These are phyloP conservation scores for Leptopilina clavipes DNA, from an alignment of 1,140 invertebrate genomes.

Conservation along the genomic window DNA sequence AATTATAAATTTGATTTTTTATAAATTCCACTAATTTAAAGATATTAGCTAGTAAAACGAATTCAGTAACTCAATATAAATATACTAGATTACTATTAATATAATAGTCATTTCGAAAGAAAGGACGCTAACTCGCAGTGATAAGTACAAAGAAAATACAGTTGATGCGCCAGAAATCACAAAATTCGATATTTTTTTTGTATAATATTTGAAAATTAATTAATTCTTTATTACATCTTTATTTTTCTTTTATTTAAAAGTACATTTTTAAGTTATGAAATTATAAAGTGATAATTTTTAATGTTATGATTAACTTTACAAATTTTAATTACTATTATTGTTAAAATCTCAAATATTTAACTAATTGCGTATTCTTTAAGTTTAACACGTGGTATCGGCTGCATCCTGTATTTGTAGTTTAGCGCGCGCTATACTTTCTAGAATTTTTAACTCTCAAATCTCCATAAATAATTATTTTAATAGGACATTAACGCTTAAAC, in stretches of 20 bases:
- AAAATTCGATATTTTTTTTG: no score
- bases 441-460: conserved; percentile 1
- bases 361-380: background rate
- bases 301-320: no score
- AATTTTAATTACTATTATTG: no score
- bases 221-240: no score
- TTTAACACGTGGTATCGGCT: background rate
- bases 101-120: conserved; percentile 23
- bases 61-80: conserved; percentile 11
- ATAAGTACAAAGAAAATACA: conserved; percentile 27
- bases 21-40: background rate
- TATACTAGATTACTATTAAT: background rate
- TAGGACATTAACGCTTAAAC: conserved; percentile 16
- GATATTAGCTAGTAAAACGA: background rate
- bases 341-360: no score
- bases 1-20: no score
- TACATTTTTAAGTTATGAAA: no score
- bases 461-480: background rate
- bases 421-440: background rate
- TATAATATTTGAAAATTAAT: background rate
- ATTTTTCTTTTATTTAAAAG: no score
- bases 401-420: conserved; percentile 30
- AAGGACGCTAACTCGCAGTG: conserved; percentile 25
- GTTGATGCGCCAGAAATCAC: conserved; percentile 7
- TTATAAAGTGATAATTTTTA: no score